Percentiles rank a stretch among this genome's conserved stretches.
Evolutionary conservation across 2,888 invertebrate genomes (phyloP).

Genomic region (Anorthoa munda): DNA sequence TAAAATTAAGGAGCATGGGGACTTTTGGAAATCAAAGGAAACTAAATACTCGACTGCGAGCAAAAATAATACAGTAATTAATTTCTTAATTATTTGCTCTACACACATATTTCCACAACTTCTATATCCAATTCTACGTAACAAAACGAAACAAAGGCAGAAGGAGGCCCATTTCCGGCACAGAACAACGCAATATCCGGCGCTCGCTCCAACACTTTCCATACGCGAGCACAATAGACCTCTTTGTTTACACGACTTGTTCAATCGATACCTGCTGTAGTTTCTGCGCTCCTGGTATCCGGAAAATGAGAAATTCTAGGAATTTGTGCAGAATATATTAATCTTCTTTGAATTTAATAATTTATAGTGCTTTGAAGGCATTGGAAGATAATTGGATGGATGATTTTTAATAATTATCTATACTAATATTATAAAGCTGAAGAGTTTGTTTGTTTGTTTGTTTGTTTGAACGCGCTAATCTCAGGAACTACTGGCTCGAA

Average conservation of each 20-base stretch:
- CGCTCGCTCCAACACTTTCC: constrained; percentile 58
- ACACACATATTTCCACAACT: neutral
- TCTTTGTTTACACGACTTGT: constrained; percentile 46
- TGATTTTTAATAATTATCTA: no score
- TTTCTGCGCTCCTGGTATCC: constrained; percentile 9
- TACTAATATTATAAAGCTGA: no score
- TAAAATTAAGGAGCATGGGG: no score
- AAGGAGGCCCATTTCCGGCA: constrained; percentile 62
- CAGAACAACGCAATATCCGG: constrained; percentile 74
- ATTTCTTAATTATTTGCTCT: neutral
- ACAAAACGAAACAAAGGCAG: constrained; percentile 38
- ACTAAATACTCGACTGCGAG: no score
- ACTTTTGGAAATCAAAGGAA: no score
- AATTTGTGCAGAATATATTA: neutral
- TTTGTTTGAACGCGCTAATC: no score
- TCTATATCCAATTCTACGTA: constrained; percentile 1
- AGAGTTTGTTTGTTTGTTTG: no score
- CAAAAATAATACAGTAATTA: neutral
- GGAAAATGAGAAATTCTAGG: neutral
- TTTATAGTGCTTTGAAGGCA: no score
- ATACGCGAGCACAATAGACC: constrained; percentile 14
- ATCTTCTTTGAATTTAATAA: no score
- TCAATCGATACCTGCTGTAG: constrained; percentile 46
- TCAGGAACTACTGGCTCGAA: no score
- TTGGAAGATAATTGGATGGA: no score